Evolutionary conservation across 2,888 invertebrate genomes (phyloP), one percentile per base, ranked within the genome.

Genomic region (Xanthorhoe spadicearia): DNA sequence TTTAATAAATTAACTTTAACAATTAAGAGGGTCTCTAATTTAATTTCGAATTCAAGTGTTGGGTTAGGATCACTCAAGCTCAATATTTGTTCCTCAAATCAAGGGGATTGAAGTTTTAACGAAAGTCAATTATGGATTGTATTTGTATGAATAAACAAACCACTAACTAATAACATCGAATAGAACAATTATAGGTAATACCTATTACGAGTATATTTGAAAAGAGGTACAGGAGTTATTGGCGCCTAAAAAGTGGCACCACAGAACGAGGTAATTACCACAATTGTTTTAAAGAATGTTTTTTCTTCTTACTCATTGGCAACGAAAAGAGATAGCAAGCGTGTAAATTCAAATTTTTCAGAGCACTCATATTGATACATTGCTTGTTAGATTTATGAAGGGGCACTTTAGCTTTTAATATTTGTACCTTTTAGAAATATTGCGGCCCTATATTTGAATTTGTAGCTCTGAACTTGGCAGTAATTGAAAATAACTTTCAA

Each of bases 301-400:
- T n/a, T n/a, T n/a, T n/a, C n/a, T n/a, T n/a, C n/a, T n/a, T n/a
- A n/a, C n/a, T n/a, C n/a, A n/a, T n/a, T n/a, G n/a, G n/a, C n/a
- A n/a, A n/a, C n/a, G n/a, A n/a, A n/a, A n/a, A n/a, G n/a, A n/a
- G n/a, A n/a, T n/a, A n/a, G n/a, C n/a, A n/a, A n/a, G 13, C 13
- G 15, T 48, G 15, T 17, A 48, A 48, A 48, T 48, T 13, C 38
- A 48, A 48, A 15, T 17, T 48, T 48, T 46, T 48, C 7, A 48
- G 48, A 48, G 48, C 8, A 48, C 48, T 48, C 48, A 48, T 17
- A 15, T 48, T 61, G 46, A 48, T 53, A 61, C 15, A 61, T 53
- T 53, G 53, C 61, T 53, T 53, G 7, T 46, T 48, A 48, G 46
- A 53, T 53, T 56, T 32, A 17, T 46, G 32, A 46, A 53, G 53